phyloP scores from a whole-genome alignment of 2,797 vertebrate species.

The Hypotaenidia philippensis region DNA sequence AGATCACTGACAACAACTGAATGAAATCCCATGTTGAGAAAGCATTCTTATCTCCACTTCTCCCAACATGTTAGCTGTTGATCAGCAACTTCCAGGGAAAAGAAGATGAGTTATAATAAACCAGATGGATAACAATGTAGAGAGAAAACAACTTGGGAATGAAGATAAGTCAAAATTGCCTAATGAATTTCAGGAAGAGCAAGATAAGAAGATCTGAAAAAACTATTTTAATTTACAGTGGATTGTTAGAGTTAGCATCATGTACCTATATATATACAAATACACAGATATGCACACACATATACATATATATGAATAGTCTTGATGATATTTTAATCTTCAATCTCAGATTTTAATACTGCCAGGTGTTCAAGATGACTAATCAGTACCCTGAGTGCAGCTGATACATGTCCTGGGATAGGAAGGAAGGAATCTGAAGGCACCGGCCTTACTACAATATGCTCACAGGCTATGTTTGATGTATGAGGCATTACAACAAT shows the following conservation, averaged over 20 bases:
- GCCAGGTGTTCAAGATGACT: conserved; percentile 1
- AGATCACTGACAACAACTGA: neutral
- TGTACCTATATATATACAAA: neutral
- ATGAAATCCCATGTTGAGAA: neutral
- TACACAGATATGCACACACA: neutral
- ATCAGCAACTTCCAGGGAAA: neutral
- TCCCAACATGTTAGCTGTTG: neutral
- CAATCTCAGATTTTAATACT: conserved; percentile 48
- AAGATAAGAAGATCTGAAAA: conserved; percentile 37
- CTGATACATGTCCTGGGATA: conserved; percentile 15
- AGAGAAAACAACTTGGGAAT: neutral
- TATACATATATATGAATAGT: conserved; percentile 9
- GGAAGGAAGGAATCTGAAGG: conserved; percentile 51
- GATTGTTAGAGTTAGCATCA: neutral
- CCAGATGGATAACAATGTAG: neutral
- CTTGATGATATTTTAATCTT: conserved; percentile 42
- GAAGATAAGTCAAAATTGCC: neutral
- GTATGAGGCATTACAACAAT: neutral
- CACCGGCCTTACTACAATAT: neutral
- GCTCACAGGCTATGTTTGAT: neutral
- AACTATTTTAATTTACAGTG: conserved; percentile 19
- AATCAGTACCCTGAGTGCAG: neutral
- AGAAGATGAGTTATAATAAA: neutral
- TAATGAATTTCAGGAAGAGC: neutral
- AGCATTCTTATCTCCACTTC: neutral